Conservation (phyloP, 2,113 vertebrate genomes). For the Muscicapa adusta region DNA sequence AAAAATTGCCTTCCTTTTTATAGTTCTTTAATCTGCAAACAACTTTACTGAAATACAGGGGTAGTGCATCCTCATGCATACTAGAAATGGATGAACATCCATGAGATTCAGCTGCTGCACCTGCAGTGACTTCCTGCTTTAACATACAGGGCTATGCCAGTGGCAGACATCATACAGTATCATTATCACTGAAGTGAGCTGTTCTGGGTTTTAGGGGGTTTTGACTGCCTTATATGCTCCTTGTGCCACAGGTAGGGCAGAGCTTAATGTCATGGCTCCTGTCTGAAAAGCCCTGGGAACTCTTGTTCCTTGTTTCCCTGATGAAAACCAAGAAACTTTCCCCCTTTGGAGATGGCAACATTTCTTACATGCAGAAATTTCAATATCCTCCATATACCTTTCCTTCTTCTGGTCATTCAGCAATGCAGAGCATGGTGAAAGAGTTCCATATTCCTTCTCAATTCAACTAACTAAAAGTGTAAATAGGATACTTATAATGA, state of each 20-base stretch:
- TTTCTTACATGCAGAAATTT: background rate
- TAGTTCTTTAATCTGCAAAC: background rate
- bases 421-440: background rate
- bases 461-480: background rate
- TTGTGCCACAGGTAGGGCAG: background rate
- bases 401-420: background rate
- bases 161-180: background rate
- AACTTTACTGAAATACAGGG: background rate
- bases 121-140: background rate
- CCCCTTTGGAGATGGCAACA: background rate
- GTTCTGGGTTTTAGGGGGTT: accelerated
- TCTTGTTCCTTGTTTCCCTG: background rate
- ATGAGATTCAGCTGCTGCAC: background rate
- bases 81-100: background rate
- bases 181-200: background rate
- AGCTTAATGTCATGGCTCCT: accelerated
- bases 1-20: background rate
- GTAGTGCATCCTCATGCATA: accelerated
- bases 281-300: background rate
- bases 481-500: background rate
- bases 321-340: background rate
- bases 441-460: background rate
- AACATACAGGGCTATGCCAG: background rate
- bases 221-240: background rate
- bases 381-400: background rate